Conservation (phyloP, 2,888 invertebrate genomes). For the Acleris literana region DNA sequence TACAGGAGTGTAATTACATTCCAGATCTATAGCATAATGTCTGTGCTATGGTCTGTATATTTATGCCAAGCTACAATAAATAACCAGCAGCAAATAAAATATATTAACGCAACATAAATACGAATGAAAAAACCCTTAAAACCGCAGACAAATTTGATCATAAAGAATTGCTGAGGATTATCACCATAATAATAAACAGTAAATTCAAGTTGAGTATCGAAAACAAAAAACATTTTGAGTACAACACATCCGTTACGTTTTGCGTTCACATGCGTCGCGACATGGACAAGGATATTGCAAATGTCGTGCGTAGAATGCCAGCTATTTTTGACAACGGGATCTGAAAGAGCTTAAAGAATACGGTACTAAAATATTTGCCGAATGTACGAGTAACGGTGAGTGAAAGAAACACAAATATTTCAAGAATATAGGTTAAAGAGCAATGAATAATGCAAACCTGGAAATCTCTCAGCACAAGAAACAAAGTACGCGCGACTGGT, state of each 20-base stretch:
- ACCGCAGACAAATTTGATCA: constrained; percentile 25
- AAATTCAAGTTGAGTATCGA: constrained; percentile 25
- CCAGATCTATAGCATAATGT: too few relatives aligned
- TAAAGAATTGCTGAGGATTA: constrained; percentile 19
- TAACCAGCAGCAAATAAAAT: background rate
- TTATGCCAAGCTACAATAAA: too few relatives aligned
- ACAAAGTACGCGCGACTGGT: constrained; percentile 38
- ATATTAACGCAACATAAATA: background rate
- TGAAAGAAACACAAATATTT: constrained; percentile 38
- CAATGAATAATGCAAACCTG: constrained; percentile 51
- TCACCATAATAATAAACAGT: constrained; percentile 1
- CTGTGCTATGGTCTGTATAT: too few relatives aligned
- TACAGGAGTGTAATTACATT: too few relatives aligned
- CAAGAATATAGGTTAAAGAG: constrained; percentile 39
- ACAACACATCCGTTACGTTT: constrained; percentile 22
- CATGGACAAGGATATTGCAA: constrained; percentile 21
- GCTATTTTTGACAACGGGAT: constrained; percentile 29
- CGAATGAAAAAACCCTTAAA: background rate
- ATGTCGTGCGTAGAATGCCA: constrained; percentile 18
- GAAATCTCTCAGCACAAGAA: constrained; percentile 15
- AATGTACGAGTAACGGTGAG: constrained; percentile 32
- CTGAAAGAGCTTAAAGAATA: constrained; percentile 24
- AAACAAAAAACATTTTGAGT: constrained; percentile 30
- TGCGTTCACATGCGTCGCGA: constrained; percentile 3
- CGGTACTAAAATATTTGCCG: constrained; percentile 23